Conservation (phyloP, 2,797 vertebrate species). For the Sebastes jordani region DNA sequence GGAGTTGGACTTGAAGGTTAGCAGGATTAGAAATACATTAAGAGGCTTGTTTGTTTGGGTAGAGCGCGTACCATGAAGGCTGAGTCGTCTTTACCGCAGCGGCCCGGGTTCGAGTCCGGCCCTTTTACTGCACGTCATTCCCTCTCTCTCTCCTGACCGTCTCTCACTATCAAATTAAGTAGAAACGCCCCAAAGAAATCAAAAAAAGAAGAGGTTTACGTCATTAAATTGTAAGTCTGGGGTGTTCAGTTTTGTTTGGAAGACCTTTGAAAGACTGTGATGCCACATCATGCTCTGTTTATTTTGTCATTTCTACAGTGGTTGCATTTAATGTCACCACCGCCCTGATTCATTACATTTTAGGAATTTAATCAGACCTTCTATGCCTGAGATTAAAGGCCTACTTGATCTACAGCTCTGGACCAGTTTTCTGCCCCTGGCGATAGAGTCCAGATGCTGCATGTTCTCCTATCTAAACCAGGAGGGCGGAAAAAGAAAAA, state of each 20-base stretch:
- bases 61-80: not conserved
- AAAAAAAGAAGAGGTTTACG: not conserved
- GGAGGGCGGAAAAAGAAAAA: not conserved
- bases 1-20: conserved; percentile 44
- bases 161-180: not conserved
- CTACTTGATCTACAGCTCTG: conserved; percentile 12
- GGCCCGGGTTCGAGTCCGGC: not conserved
- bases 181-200: not conserved
- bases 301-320: conserved; percentile 1
- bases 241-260: not conserved
- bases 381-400: conserved; percentile 40
- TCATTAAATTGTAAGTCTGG: not conserved
- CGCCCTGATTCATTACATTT: conserved; percentile 27
- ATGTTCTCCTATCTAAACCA: conserved; percentile 33
- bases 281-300: conserved; percentile 2
- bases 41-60: not conserved
- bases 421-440: conserved; percentile 23
- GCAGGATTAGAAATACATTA: conserved; percentile 25
- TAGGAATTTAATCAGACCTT: conserved; percentile 38
- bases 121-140: not conserved
- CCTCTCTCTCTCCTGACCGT: not conserved
- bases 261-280: not conserved
- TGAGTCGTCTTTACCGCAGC: not conserved
- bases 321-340: conserved; percentile 8
- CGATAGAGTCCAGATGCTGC: conserved; percentile 59